A percentile compares a stretch with the other conserved stretches of the same genome.
phyloP scores from a whole-genome alignment of 2,888 invertebrate species.

The Harpalus rubripes region DNA sequence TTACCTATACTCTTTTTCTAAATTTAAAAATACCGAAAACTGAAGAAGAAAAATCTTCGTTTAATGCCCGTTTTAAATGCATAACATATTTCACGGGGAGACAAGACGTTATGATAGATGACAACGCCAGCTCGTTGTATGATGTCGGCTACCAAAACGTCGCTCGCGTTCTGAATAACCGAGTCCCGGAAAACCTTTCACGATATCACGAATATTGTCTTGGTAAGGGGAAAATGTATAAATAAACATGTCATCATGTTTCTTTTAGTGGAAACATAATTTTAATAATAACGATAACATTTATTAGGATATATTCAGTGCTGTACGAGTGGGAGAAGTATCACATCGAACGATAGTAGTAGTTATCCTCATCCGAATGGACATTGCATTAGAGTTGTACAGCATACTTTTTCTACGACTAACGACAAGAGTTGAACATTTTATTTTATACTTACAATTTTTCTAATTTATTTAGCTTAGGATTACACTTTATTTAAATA shows the following conservation, averaged over 20 bases:
- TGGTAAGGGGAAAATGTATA: not conserved
- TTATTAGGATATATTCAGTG: no score
- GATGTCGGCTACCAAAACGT: not conserved
- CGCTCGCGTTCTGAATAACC: not conserved
- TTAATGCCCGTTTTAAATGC: conserved; percentile 5
- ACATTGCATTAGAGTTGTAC: no score
- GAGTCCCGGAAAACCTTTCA: not conserved
- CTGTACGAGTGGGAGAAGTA: no score
- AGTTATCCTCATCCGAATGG: no score
- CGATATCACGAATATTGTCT: conserved; percentile 2
- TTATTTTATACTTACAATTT: no score
- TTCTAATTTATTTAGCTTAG: no score
- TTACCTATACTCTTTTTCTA: not conserved
- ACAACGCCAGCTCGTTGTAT: not conserved
- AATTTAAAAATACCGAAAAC: not conserved
- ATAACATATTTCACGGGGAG: conserved; percentile 1
- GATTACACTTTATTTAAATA: no score
- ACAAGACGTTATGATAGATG: not conserved
- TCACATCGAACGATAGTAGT: no score
- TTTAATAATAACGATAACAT: no score
- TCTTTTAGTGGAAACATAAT: no score
- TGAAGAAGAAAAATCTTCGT: not conserved
- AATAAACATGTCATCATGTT: not conserved
- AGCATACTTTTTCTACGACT: no score
- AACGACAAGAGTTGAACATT: no score